Conservation (phyloP, 2,888 invertebrate species). For the Clivina fossor region DNA sequence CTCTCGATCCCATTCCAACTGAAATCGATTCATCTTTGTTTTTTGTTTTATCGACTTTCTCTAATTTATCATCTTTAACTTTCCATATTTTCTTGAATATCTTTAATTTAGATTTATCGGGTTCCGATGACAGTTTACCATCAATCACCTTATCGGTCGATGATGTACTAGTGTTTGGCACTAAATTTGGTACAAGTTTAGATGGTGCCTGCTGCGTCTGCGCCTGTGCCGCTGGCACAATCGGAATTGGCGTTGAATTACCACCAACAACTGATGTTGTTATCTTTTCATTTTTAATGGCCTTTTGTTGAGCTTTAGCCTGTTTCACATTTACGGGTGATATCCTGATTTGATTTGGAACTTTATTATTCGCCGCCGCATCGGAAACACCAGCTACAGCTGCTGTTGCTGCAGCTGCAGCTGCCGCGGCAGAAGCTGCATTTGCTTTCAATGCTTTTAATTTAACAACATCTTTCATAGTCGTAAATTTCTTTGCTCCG, state of each 20-base stretch:
- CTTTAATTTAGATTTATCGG: slow-evolving; percentile 82
- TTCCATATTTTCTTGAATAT: slow-evolving; percentile 86
- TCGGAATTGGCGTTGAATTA: too few relatives aligned
- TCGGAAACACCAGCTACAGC: too few relatives aligned
- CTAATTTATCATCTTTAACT: slow-evolving; percentile 65
- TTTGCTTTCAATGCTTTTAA: slow-evolving; percentile 54
- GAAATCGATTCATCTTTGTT: slow-evolving; percentile 47
- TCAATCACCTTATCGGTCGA: slow-evolving; percentile 43
- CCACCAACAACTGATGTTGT: too few relatives aligned
- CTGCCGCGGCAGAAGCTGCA: too few relatives aligned
- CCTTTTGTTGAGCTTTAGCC: slow-evolving; percentile 15
- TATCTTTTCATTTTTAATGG: slow-evolving; percentile 26
- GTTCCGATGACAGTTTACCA: slow-evolving; percentile 72
- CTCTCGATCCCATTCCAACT: slow-evolving; percentile 50
- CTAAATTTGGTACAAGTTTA: slow-evolving; percentile 35
- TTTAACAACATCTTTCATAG: slow-evolving; percentile 57
- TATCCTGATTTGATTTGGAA: slow-evolving; percentile 14
- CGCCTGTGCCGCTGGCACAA: too few relatives aligned
- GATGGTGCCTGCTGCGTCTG: slow-evolving; percentile 29
- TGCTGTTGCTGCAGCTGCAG: too few relatives aligned
- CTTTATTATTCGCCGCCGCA: slow-evolving; percentile 12
- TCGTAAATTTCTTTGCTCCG: slow-evolving; percentile 54
- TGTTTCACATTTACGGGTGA: slow-evolving; percentile 7
- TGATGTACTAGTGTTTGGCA: slow-evolving; percentile 34
- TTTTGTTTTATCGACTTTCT: slow-evolving; percentile 51